Base-by-base conservation (phyloP, 2,888 invertebrate species). In the Adelphocoris suturalis region DNA sequence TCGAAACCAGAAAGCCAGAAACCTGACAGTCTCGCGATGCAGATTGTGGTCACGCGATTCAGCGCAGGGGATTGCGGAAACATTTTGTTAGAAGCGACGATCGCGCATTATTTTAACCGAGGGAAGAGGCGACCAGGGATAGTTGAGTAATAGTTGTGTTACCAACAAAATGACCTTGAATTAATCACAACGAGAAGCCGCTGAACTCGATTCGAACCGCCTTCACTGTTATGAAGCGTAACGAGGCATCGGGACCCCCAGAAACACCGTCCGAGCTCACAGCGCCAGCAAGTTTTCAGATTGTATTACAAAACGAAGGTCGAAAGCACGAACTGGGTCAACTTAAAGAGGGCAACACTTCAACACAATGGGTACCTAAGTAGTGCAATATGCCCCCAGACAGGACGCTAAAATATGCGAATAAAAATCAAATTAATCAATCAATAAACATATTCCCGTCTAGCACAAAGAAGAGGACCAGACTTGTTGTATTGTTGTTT, bases 131-230 rank as follows among this genome's bases (percentile, higher is more conserved):
- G 75, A n/a, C 16, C 75, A 75, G 47, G n/a, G 78, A n/a, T 37
- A 78, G 78, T 78, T 78, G 78, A 46, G 78, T 46, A 78, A 78
- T 47, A 19, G 16, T 78, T 28, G 14, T 46, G 47, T 78, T 75
- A 75, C 28, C 75, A 75, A 37, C 37, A 37, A 28, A 46, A 46
- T 47, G 78, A 16, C 78, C 78, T 78, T 78, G 78, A 78, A 78
- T 46, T 78, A 78, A 78, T 78, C 78, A 78, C 78, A 47, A 46
- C n/a, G 78, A 78, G 46, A 46, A 78, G 78, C 47, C 47, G 78
- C 37, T 78, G 78, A 78, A 78, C 78, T 78, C 78, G 47, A 78
- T 78, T 78, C 68, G 68, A 68, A 19, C 27, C 68, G 68, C 68
- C 68, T 23, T 68, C 68, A 68, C 68, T 68, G n/a, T 68, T 23